Evolutionary conservation across 2,797 vertebrate species (phyloP).

Genomic region (Eulemur coronatus): DNA sequence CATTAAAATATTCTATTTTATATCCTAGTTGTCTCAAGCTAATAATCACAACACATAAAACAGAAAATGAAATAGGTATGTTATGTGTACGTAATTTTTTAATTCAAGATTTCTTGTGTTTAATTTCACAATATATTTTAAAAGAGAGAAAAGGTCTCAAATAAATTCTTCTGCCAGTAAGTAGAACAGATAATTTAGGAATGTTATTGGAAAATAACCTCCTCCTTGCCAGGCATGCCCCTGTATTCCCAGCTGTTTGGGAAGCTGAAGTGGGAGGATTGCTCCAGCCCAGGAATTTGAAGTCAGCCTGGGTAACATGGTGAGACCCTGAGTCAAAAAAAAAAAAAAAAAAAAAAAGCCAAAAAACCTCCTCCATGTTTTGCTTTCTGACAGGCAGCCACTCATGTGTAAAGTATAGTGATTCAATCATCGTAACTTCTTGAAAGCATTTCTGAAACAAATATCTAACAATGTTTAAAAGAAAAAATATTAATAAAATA

Average conservation of each 20-base stretch:
- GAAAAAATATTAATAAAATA: background rate
- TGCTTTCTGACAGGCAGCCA: background rate
- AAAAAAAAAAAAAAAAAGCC: background rate
- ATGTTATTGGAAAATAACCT: slow-evolving; percentile 22
- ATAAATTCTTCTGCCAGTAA: background rate
- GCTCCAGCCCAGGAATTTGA: background rate
- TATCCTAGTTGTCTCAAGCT: background rate
- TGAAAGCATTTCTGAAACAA: slow-evolving; percentile 38
- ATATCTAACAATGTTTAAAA: slow-evolving; percentile 5
- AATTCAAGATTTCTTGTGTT: slow-evolving; percentile 10
- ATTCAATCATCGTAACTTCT: background rate
- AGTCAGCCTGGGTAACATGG: background rate
- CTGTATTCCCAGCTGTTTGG: background rate
- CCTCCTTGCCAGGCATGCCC: background rate
- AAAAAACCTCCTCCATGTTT: background rate
- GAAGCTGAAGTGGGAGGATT: background rate
- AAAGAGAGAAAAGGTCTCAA: background rate
- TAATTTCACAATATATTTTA: background rate
- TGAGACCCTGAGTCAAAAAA: background rate
- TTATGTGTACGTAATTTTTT: background rate
- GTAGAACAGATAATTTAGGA: background rate
- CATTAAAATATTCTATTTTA: slow-evolving; percentile 24
- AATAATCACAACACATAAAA: slow-evolving; percentile 40
- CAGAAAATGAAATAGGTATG: background rate
- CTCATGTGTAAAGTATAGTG: slow-evolving; percentile 14